A percentile compares a stretch with the other conserved stretches of the same genome.
These are phyloP conservation scores for Regulus satrapa DNA, from an alignment of 2,113 vertebrate genomes.

Conservation along the genomic window DNA sequence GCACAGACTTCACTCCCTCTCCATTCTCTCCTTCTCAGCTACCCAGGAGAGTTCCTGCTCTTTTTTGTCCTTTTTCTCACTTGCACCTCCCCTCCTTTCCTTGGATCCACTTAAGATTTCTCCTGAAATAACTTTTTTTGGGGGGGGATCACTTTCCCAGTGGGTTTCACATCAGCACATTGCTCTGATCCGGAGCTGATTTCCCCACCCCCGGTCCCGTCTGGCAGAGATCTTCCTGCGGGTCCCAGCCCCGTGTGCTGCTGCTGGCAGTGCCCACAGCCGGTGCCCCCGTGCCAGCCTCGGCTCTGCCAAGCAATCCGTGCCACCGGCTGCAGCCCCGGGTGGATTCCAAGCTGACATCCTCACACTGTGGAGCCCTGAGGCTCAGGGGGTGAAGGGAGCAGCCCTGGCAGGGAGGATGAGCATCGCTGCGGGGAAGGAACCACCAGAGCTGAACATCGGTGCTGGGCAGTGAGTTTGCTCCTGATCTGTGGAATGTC, in stretches of 20 bases:
- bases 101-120: not conserved
- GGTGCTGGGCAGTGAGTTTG: not conserved
- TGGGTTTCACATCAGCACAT: not conserved
- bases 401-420: not conserved
- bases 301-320: not conserved
- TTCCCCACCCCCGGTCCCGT: not conserved
- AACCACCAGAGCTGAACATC: rapidly evolving
- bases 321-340: not conserved
- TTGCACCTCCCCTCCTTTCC: not conserved
- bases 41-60: not conserved
- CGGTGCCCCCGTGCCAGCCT: not conserved
- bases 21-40: not conserved
- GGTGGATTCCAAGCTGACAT: not conserved
- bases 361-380: not conserved
- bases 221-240: not conserved
- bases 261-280: not conserved
- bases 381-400: not conserved
- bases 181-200: conserved; percentile 32
- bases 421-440: not conserved
- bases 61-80: not conserved
- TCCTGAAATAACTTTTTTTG: not conserved
- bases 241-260: not conserved
- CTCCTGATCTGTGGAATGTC: not conserved
- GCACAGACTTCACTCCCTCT: not conserved
- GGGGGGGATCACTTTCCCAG: not conserved